Evolutionary conservation across 1,140 invertebrate genomes (phyloP).

Genomic region (Cyrtorhinus lividipennis): DNA sequence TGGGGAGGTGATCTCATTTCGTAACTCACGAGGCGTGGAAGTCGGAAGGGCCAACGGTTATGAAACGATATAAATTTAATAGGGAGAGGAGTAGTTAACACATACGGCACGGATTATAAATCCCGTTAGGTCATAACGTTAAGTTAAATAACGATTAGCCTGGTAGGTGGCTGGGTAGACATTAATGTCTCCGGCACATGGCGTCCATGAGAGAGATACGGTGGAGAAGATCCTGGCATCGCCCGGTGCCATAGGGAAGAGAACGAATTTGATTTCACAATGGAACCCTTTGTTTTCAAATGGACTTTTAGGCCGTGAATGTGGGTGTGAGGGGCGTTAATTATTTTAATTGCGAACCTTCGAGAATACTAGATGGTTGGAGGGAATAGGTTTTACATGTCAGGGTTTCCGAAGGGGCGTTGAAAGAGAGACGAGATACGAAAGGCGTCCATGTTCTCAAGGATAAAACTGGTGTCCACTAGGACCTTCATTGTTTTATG

Average conservation of each 20-base stretch:
- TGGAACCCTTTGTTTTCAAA: background rate
- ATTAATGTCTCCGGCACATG: background rate
- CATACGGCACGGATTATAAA: background rate
- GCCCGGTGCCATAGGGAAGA: background rate
- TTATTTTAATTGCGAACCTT: background rate
- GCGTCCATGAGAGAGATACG: background rate
- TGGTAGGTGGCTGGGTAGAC: background rate
- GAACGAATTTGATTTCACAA: background rate
- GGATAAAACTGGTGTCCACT: no score
- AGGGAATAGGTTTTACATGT: no score
- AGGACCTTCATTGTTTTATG: no score
- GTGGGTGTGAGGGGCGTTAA: background rate
- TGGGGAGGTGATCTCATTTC: no score
- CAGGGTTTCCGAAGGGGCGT: no score
- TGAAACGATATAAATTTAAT: background rate
- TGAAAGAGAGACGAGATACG: no score
- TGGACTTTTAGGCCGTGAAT: background rate
- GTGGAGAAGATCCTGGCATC: background rate
- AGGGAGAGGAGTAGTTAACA: background rate
- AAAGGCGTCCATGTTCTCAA: no score
- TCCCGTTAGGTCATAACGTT: background rate
- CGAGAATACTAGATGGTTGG: no score
- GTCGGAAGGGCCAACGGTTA: background rate
- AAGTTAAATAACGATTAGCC: background rate
- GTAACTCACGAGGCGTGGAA: no score